These are phyloP conservation scores for Mustelus asterias DNA, from an alignment of 2,113 vertebrate species.

Conservation along the genomic window DNA sequence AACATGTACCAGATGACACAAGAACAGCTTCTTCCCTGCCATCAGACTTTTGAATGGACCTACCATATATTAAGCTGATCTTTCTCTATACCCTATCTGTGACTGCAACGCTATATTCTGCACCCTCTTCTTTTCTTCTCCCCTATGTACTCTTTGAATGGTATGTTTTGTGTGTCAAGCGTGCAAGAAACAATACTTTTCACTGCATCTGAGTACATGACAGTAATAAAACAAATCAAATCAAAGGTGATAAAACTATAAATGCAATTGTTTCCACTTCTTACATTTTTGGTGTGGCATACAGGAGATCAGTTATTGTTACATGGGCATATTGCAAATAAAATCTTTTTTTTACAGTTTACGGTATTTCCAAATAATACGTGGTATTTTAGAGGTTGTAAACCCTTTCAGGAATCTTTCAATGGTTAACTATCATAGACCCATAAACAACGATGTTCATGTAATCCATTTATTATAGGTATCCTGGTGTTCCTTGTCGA, in stretches of 20 bases:
- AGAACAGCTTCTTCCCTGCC: too few relatives aligned
- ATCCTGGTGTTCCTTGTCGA: neutral
- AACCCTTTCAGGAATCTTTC: neutral
- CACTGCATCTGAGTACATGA: too few relatives aligned
- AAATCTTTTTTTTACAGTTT: neutral
- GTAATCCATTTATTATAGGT: neutral
- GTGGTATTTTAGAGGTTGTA: neutral
- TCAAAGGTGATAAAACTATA: neutral
- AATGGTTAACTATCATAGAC: neutral
- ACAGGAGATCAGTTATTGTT: neutral
- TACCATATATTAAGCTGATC: too few relatives aligned
- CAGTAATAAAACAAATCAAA: too few relatives aligned
- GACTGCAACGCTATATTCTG: too few relatives aligned
- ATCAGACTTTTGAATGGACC: too few relatives aligned
- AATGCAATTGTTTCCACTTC: neutral
- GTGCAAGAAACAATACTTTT: too few relatives aligned
- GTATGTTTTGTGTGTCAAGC: too few relatives aligned
- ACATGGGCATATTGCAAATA: neutral
- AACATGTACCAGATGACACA: too few relatives aligned
- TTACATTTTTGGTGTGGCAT: neutral
- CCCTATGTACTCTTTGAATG: too few relatives aligned
- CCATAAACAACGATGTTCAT: neutral
- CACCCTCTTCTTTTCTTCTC: too few relatives aligned
- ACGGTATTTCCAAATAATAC: neutral
- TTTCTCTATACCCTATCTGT: too few relatives aligned